Evolutionary conservation across 1,140 invertebrate genomes (phyloP).

Genomic region (Cecropterus lyciades): DNA sequence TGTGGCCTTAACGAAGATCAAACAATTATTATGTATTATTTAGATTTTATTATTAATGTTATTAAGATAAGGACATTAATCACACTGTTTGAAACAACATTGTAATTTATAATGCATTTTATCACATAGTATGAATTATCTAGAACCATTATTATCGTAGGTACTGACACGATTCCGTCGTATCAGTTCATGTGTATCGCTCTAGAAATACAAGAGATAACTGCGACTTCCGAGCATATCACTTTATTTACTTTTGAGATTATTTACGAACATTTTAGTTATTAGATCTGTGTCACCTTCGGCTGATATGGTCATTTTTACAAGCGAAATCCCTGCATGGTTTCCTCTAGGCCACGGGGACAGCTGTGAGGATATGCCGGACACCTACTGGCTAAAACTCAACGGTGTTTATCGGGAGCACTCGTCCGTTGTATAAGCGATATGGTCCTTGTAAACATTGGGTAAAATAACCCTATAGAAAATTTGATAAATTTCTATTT

Average conservation of each 20-base stretch:
- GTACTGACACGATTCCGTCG: slow-evolving; percentile 4
- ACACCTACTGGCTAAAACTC: too few species aligned
- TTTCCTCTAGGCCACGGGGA: too few species aligned
- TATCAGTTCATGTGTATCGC: slow-evolving; percentile 9
- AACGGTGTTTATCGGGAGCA: too few species aligned
- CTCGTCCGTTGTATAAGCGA: too few species aligned
- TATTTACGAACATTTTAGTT: not conserved
- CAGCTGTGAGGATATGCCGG: too few species aligned
- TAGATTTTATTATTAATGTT: not conserved
- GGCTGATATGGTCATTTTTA: too few species aligned
- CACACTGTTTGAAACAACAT: not conserved
- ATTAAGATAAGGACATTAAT: not conserved
- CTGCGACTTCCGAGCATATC: slow-evolving; percentile 6
- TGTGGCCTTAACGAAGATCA: not conserved
- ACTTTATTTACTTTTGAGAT: not conserved
- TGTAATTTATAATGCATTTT: not conserved
- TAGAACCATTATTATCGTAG: not conserved
- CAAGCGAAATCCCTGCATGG: too few species aligned
- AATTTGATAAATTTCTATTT: too few species aligned
- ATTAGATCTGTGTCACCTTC: not conserved
- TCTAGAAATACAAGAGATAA: slow-evolving; percentile 5
- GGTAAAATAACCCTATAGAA: too few species aligned
- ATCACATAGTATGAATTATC: not conserved
- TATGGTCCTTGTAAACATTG: too few species aligned
- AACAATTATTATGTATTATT: not conserved